A percentile compares a stretch with the other conserved stretches of the same genome.
Evolutionary conservation across 2,113 vertebrate species (phyloP).

Genomic region (Callipepla squamata): DNA sequence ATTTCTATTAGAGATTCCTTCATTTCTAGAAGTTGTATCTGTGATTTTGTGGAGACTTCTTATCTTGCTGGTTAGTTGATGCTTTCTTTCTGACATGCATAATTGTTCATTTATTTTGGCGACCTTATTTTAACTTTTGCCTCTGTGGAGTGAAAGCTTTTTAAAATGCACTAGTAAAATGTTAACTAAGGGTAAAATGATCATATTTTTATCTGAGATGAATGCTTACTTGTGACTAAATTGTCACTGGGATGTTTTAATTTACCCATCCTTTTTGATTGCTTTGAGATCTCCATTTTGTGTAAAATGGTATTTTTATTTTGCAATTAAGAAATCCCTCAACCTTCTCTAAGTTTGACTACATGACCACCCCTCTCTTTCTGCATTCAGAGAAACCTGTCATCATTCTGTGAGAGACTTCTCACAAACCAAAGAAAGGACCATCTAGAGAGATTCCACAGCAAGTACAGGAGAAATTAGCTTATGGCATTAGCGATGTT

Average conservation of each 20-base stretch:
- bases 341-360: conserved; percentile 49
- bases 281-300: conserved; percentile 15
- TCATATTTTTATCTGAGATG: background rate
- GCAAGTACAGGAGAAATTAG: conserved; percentile 27
- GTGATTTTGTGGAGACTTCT: background rate
- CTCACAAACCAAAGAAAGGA: background rate
- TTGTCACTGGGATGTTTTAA: conserved; percentile 15
- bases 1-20: background rate
- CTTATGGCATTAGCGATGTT: conserved; percentile 6
- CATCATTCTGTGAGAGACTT: conserved; percentile 18
- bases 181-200: conserved; percentile 41
- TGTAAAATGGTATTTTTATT: conserved; percentile 18
- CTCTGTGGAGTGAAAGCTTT: conserved; percentile 34
- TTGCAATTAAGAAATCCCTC: conserved; percentile 50
- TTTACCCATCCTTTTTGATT: background rate
- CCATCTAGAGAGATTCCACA: background rate
- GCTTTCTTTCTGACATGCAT: background rate
- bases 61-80: conserved; percentile 1
- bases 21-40: background rate
- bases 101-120: conserved; percentile 38
- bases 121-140: conserved; percentile 34
- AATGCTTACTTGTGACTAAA: conserved; percentile 1
- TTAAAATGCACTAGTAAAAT: conserved; percentile 52
- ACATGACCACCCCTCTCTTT: conserved; percentile 17
- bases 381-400: conserved; percentile 1